phyloP scores from a whole-genome alignment of 2,113 vertebrate species.

The Myrmecophaga tridactyla region DNA sequence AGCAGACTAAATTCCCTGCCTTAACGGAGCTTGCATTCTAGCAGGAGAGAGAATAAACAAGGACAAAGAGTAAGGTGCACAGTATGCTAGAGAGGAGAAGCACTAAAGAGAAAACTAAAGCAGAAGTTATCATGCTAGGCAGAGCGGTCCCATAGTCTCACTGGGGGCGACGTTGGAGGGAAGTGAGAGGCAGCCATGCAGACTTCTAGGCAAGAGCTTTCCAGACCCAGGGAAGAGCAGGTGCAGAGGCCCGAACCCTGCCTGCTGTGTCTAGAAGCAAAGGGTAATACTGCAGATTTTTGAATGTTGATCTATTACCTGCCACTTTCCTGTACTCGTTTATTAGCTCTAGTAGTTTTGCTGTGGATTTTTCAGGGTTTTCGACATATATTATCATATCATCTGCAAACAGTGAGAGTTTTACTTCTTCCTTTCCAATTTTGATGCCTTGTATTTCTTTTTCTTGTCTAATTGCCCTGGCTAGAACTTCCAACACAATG shows the following conservation, averaged over 20 bases:
- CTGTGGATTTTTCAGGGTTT: too few relatives aligned
- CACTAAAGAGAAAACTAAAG: neutral
- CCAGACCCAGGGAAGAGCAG: neutral
- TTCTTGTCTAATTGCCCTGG: too few relatives aligned
- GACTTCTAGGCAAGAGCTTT: neutral
- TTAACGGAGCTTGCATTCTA: neutral
- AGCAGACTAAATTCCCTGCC: neutral
- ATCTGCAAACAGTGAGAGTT: too few relatives aligned
- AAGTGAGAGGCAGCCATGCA: neutral
- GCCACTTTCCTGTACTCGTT: too few relatives aligned
- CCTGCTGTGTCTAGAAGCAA: neutral
- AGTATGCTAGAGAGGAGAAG: too few relatives aligned
- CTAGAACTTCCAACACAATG: too few relatives aligned
- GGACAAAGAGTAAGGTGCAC: neutral
- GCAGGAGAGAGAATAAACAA: neutral
- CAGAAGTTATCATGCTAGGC: neutral
- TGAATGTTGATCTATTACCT: too few relatives aligned
- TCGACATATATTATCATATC: too few relatives aligned
- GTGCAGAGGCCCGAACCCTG: fast-evolving
- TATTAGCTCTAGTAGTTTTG: too few relatives aligned
- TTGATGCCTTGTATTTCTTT: too few relatives aligned
- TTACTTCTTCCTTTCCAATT: too few relatives aligned
- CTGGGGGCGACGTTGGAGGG: neutral
- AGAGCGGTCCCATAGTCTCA: neutral
- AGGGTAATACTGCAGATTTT: too few relatives aligned